Percentiles rank a stretch among this genome's conserved stretches.
Evolutionary conservation across 2,113 vertebrate genomes (phyloP).

Genomic region (Pogonocichla stellata): DNA sequence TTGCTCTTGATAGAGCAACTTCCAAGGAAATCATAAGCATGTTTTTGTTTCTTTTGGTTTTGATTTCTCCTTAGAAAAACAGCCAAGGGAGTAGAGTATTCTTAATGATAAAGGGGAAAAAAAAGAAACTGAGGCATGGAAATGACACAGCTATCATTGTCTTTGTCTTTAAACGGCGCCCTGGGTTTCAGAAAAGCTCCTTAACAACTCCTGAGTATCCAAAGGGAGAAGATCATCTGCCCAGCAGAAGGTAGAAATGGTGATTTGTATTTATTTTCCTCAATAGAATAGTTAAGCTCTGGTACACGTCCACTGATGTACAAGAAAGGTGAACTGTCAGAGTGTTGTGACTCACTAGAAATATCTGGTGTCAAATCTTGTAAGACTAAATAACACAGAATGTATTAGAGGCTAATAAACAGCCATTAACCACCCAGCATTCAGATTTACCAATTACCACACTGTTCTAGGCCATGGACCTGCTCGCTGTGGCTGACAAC

Average conservation of each 20-base stretch:
- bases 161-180: neutral
- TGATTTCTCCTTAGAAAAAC: neutral
- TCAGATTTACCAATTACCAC: conserved; percentile 43
- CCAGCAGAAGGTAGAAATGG: neutral
- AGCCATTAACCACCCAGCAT: conserved; percentile 28
- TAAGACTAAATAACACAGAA: conserved; percentile 50
- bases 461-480: neutral
- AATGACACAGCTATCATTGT: neutral
- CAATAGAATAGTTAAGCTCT: neutral
- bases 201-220: neutral
- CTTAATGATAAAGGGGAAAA: neutral
- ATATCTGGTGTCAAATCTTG: conserved; percentile 52
- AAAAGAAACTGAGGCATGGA: neutral
- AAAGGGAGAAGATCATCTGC: neutral
- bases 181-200: neutral
- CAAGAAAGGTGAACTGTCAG: conserved; percentile 34
- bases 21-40: neutral
- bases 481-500: conserved; percentile 1
- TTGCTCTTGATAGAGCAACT: neutral
- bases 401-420: conserved; percentile 60
- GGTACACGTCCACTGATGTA: neutral
- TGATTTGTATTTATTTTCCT: neutral
- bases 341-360: conserved; percentile 35
- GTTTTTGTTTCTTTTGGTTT: neutral
- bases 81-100: neutral